A percentile compares a stretch with the other conserved stretches of the same genome.
Evolutionary conservation across 1,140 invertebrate genomes (phyloP).

Genomic region (Phocides pigmalion): DNA sequence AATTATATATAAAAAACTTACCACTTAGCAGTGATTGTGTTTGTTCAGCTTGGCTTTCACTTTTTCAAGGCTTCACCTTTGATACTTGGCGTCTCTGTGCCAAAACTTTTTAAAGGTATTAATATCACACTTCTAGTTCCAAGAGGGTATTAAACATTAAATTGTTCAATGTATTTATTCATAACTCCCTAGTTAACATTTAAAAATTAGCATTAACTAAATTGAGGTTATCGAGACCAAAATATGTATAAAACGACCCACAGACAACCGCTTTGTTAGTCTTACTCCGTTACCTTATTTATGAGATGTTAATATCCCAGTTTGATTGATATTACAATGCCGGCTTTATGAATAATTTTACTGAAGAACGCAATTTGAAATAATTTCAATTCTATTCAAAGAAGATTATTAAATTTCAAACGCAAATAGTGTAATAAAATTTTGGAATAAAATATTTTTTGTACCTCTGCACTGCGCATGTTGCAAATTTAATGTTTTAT

Average conservation of each 20-base stretch:
- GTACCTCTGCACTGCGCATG: too few species aligned
- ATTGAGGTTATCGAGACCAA: background rate
- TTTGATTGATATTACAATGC: constrained; percentile 27
- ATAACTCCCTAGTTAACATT: background rate
- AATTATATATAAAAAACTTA: too few species aligned
- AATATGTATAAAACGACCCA: background rate
- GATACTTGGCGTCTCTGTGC: too few species aligned
- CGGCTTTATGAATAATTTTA: constrained; percentile 6
- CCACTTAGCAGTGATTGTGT: too few species aligned
- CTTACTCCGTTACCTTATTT: constrained; percentile 10
- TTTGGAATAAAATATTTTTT: background rate
- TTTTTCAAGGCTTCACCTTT: too few species aligned
- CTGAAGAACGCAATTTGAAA: background rate
- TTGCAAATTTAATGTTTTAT: too few species aligned
- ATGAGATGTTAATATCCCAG: constrained; percentile 17
- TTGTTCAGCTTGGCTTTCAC: too few species aligned
- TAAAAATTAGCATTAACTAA: background rate
- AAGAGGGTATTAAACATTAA: too few species aligned
- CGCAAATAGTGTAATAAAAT: background rate
- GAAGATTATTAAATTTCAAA: background rate
- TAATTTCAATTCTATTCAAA: background rate
- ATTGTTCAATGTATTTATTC: background rate
- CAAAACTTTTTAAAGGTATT: too few species aligned
- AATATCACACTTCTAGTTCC: too few species aligned
- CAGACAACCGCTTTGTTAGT: constrained; percentile 18